Base-by-base conservation (phyloP, 2,113 vertebrate genomes). In the Phoenicopterus ruber region DNA sequence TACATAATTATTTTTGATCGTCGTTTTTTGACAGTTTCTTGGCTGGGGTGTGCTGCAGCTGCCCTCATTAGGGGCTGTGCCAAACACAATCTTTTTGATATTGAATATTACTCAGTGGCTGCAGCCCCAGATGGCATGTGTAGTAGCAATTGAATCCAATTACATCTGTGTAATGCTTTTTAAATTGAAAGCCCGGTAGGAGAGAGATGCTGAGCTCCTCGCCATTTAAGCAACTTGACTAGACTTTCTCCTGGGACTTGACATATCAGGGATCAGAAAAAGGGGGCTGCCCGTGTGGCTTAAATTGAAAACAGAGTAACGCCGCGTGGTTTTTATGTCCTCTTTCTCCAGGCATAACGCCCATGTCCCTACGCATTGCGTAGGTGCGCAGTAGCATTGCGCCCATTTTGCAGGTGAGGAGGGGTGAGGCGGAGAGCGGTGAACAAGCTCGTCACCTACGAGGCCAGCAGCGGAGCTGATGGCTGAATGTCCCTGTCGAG, bases 41-140 rank as follows among this genome's bases (percentile, higher is more conserved):
- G 94, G 97, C 96, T 3, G 62, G 65, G 15, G 13, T 24, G 11
- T 4, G 69, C 70, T n/a, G 55, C 85, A 91, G 89, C 96, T 94
- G 94, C 95, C 96, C 93, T 96, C 88, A 49, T 83, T 87, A 86
- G 52, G 69, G 94, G 80, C 88, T 76, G 82, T 59, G 87, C 94
- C 93, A 94, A 83, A 70, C 50, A 19, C 57, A 90, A 20, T 63
- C 85, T 88, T 90, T 94, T 81, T 93, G 61, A 77, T 84, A 92
- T 46, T 65, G 80, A 69, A 62, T 77, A 49, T 78, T 88, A 36
- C 42, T 71, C 36, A 3, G 74, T 47, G 94, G 92, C 96, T 85
- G 83, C 34, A 22, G 84, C 79, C 90, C 94, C 82, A 73, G 74
- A 92, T 82, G 95, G 71, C 86, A 63, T 42, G 71, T 55, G 63